A percentile compares a stretch with the other conserved stretches of the same genome.
phyloP scores from a whole-genome alignment of 2,113 vertebrate species.

The Oncorhynchus masou region DNA sequence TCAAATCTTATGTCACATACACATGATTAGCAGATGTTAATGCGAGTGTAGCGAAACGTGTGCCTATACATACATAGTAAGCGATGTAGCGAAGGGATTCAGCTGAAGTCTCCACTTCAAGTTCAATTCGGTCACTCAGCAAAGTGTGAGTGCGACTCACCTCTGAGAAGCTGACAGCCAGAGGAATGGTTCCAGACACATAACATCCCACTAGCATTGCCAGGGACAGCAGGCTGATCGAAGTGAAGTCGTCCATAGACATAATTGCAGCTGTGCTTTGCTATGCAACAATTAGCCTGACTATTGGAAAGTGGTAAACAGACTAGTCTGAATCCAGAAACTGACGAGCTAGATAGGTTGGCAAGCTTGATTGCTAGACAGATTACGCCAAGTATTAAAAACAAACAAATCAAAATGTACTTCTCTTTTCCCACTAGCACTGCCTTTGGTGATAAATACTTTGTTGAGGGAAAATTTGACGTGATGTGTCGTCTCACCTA shows the following conservation, averaged over 20 bases:
- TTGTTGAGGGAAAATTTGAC: too few relatives aligned
- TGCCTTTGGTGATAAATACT: background rate
- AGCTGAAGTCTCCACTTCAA: background rate
- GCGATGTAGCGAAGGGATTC: background rate
- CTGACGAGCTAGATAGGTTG: background rate
- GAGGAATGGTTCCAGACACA: constrained; percentile 92
- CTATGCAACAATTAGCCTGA: background rate
- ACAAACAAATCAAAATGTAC: background rate
- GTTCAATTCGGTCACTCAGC: background rate
- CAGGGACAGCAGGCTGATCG: constrained; percentile 91
- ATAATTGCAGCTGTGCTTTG: constrained; percentile 63
- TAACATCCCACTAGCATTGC: constrained; percentile 97
- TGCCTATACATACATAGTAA: too few relatives aligned
- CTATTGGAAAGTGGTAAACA: background rate
- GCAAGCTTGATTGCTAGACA: background rate
- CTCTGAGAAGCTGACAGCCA: constrained; percentile 98
- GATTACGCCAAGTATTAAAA: background rate
- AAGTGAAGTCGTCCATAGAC: constrained; percentile 93
- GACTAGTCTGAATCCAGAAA: background rate
- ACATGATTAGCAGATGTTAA: too few relatives aligned
- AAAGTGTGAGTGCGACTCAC: constrained; percentile 68
- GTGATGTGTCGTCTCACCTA: too few relatives aligned
- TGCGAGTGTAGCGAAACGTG: too few relatives aligned
- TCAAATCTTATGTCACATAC: too few relatives aligned
- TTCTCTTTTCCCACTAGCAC: background rate